Conservation (phyloP, 2,113 vertebrate genomes). For the Excalfactoria chinensis region DNA sequence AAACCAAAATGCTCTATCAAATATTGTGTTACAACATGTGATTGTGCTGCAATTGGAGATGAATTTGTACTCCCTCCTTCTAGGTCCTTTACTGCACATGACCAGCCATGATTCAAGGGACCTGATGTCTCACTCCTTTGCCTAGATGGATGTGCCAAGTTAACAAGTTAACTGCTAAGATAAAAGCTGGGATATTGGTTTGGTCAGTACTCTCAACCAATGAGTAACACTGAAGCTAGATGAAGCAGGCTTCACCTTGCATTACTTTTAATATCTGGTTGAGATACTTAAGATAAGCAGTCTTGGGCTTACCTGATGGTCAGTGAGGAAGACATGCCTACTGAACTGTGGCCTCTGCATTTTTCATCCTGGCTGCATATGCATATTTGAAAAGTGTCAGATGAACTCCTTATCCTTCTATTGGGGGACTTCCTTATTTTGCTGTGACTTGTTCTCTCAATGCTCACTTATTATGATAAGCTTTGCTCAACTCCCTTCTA, state of each 20-base stretch:
- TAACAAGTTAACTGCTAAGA: fast-evolving
- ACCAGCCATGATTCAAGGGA: not conserved
- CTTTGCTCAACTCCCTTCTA: not conserved
- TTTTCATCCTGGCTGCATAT: fast-evolving
- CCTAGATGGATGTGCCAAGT: too few relatives aligned
- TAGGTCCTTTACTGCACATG: not conserved
- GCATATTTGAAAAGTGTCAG: not conserved
- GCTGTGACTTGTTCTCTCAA: not conserved
- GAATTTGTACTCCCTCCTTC: not conserved
- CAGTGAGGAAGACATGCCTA: not conserved
- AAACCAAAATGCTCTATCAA: not conserved
- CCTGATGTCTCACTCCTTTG: not conserved
- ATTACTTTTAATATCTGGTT: not conserved
- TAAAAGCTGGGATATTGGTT: not conserved
- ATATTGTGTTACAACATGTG: not conserved
- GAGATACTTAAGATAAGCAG: not conserved
- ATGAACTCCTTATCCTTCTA: fast-evolving
- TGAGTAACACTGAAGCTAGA: fast-evolving
- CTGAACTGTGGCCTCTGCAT: not conserved
- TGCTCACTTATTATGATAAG: fast-evolving
- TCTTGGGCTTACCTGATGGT: not conserved
- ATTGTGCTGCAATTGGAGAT: not conserved
- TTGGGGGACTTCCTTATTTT: not conserved
- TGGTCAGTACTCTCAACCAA: too few relatives aligned
- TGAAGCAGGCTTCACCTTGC: too few relatives aligned